These are phyloP conservation scores for Hycleus cichorii DNA, from an alignment of 1,140 invertebrate species.

Conservation along the genomic window DNA sequence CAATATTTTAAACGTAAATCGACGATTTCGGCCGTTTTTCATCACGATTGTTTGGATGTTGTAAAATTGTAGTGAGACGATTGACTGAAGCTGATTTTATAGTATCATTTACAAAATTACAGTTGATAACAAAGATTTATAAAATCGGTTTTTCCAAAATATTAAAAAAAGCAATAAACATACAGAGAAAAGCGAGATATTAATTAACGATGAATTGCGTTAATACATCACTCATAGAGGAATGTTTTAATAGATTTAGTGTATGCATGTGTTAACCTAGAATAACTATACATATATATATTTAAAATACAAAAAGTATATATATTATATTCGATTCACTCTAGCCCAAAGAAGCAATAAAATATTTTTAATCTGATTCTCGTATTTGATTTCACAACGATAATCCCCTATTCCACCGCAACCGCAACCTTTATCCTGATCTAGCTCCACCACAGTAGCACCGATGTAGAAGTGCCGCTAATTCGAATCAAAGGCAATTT, in stretches of 20 bases:
- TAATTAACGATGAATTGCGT: constrained; percentile 11
- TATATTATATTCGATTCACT: constrained; percentile 32
- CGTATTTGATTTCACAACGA: neutral
- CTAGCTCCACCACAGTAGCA: no score
- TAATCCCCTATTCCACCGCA: no score
- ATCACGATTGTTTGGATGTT: no score
- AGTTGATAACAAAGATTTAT: no score
- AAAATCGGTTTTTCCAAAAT: neutral
- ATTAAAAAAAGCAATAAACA: constrained; percentile 27
- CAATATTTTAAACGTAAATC: no score
- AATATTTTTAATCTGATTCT: constrained; percentile 36
- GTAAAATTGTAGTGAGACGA: no score
- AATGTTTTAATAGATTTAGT: constrained; percentile 30
- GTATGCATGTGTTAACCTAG: constrained; percentile 38
- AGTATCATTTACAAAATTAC: no score
- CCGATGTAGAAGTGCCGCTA: no score
- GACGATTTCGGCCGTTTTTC: no score
- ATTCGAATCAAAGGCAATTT: no score
- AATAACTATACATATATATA: constrained; percentile 24
- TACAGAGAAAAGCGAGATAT: constrained; percentile 9
- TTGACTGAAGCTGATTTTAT: no score
- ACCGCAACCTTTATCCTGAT: no score
- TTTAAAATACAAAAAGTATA: neutral
- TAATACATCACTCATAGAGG: constrained; percentile 17
- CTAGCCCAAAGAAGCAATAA: constrained; percentile 37